Percentiles rank a stretch among this genome's conserved stretches.
These are phyloP conservation scores for Nothocercus nigrocapillus DNA, from an alignment of 2,113 vertebrate species.

Conservation along the genomic window DNA sequence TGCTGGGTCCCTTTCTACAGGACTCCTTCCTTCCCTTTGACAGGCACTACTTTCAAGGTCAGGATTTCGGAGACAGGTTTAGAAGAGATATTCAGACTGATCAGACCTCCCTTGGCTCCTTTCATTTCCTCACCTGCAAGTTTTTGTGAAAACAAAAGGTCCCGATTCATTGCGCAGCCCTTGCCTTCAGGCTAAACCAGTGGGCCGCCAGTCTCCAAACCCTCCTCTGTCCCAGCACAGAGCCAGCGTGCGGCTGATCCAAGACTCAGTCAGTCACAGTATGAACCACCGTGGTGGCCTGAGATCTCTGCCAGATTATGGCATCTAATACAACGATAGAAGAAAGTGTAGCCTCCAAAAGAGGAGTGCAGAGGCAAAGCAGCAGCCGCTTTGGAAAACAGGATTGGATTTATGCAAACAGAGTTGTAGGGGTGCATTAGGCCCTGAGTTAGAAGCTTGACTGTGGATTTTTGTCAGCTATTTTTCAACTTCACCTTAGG, in stretches of 20 bases:
- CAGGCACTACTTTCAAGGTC: not conserved
- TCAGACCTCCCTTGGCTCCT: not conserved
- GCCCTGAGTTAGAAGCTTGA: not conserved
- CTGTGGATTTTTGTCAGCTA: not conserved
- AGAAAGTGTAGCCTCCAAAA: not conserved
- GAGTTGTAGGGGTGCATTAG: not conserved
- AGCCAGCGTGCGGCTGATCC: not conserved
- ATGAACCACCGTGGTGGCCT: not conserved
- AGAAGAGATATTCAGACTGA: not conserved
- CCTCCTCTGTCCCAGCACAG: not conserved
- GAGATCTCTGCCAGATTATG: not conserved
- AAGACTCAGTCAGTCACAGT: not conserved
- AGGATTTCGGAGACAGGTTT: not conserved
- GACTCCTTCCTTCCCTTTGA: too few relatives aligned
- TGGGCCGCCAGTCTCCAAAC: not conserved
- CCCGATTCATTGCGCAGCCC: accelerated
- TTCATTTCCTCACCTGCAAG: not conserved
- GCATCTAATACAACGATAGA: not conserved
- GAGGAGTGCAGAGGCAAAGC: not conserved
- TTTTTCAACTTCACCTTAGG: not conserved
- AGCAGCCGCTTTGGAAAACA: not conserved
- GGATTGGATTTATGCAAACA: not conserved
- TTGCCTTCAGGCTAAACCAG: accelerated
- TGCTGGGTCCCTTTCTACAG: not conserved
- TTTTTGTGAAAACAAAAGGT: not conserved